Evolutionary conservation across 2,113 vertebrate species (phyloP).

Genomic region (Dipodomys spectabilis): DNA sequence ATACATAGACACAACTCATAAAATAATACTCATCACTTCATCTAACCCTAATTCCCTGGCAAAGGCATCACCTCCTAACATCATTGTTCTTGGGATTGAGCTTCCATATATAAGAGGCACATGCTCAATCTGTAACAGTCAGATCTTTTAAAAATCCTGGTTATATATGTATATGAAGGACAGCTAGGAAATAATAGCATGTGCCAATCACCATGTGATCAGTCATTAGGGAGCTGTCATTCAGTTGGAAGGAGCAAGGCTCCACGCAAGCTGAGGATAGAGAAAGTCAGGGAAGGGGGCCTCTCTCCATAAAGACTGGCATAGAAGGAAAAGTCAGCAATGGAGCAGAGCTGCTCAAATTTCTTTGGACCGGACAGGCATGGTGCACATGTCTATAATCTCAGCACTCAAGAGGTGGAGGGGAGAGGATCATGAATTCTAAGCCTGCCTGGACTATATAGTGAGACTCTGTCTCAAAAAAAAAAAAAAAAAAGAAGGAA

Average conservation of each 20-base stretch:
- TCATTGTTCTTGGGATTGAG: background rate
- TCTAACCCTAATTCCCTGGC: background rate
- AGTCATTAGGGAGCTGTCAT: background rate
- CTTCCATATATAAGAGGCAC: background rate
- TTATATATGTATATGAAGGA: background rate
- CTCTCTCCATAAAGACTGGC: background rate
- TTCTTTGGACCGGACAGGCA: background rate
- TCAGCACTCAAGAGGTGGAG: background rate
- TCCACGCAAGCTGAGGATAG: background rate
- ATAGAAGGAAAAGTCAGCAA: too few species aligned
- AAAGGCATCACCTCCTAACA: background rate
- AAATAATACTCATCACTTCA: background rate
- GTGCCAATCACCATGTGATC: background rate
- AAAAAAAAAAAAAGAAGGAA: background rate
- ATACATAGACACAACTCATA: background rate
- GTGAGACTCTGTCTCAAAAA: background rate
- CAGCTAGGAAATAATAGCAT: slow-evolving; percentile 13
- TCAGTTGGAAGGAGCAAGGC: background rate
- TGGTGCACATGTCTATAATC: background rate
- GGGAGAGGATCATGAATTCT: background rate
- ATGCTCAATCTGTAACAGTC: background rate
- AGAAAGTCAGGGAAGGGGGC: background rate
- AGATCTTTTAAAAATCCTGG: background rate
- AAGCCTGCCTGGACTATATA: background rate
- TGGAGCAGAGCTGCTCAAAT: background rate